A percentile compares a stretch with the other conserved stretches of the same genome.
These are phyloP conservation scores for Mesorhabditis spiculigera DNA, from an alignment of 2,888 invertebrate genomes.

Conservation along the genomic window DNA sequence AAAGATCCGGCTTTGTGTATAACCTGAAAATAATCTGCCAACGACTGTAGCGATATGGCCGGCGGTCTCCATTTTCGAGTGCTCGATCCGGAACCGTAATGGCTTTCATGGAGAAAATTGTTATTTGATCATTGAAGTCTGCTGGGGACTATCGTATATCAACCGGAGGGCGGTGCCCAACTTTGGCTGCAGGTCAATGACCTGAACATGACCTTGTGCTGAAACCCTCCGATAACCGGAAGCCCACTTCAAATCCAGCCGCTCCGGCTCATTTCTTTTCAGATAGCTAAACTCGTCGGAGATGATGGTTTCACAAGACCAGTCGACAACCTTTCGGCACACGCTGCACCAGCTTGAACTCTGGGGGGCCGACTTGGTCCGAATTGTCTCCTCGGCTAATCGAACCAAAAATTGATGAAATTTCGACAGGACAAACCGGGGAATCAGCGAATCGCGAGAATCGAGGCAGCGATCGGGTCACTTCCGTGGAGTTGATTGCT, in stretches of 20 bases:
- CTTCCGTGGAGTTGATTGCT: conserved; percentile 81
- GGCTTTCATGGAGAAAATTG: background rate
- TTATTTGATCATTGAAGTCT: conserved; percentile 12
- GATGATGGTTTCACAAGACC: conserved; percentile 22
- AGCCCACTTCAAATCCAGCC: conserved; percentile 12
- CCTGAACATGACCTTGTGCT: conserved; percentile 7
- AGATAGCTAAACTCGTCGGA: conserved; percentile 12
- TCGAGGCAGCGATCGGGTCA: conserved; percentile 79
- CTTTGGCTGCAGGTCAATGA: conserved; percentile 24
- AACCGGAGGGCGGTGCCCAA: conserved; percentile 10
- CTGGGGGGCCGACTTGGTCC: conserved; percentile 17
- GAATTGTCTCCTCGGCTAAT: conserved; percentile 3
- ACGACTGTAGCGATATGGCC: conserved; percentile 48
- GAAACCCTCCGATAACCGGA: too few species aligned
- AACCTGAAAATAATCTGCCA: conserved; percentile 26
- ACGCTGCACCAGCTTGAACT: conserved; percentile 18
- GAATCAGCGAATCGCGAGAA: conserved; percentile 67
- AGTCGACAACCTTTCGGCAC: conserved; percentile 21
- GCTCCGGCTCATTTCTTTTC: conserved; percentile 15
- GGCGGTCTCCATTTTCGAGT: conserved; percentile 45
- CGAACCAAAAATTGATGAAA: too few species aligned
- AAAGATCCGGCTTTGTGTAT: background rate
- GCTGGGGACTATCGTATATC: conserved; percentile 13
- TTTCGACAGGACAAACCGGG: background rate
- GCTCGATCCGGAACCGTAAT: conserved; percentile 26